Base-by-base conservation (phyloP, 2,888 invertebrate species). In the Pseudeuparius sepicola region DNA sequence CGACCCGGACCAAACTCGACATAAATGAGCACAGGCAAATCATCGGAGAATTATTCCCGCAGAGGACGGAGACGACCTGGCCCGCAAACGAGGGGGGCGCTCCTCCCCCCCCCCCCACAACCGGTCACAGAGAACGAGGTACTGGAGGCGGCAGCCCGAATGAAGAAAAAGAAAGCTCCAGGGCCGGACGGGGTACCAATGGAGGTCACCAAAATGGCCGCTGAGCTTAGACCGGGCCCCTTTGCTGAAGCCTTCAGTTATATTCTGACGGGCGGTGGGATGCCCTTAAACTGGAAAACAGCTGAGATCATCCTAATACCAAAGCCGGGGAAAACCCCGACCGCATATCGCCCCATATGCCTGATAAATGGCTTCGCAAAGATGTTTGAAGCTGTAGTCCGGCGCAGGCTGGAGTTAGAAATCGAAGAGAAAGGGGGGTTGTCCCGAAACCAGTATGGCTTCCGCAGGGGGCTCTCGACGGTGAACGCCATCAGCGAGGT, bases 401-500 rank as follows among this genome's bases (percentile, higher is more conserved):
- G n/a, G 10, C n/a, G 10, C 6, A 5, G 26, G 6, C 7, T 25
- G 7, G 11, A 25, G 6, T 9, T n/a, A n/a, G 36, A 36, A 4
- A 5, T 31, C 2, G 31, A 17, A 4, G 13, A 2, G n/a, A 7
- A 11, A 3, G 25, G 15, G 5, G 31, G 15, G 2, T n/a, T 32
- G 0, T 16, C 26, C 2, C 6, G 7, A 4, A 4, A 10, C 12
- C 20, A 31, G 18, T 36, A 12, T 11, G 36, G 26, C 1, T 36
- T 36, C 10, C 13, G 25, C 11, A 17, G 17, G 9, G 31, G 26
- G 2, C 24, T 2, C n/a, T 36, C 17, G 4, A 36, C 31, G 2
- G 14, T 33, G 10, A 26, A 33, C 14, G 33, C 25, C 4, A 15
- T 33, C 26, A 9, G 17, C 11, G 33, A 33, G 14, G 14, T 33